Percentiles rank a stretch among this genome's conserved stretches.
Conservation (phyloP, 2,888 invertebrate species). For the Pseudococcus longispinus region DNA sequence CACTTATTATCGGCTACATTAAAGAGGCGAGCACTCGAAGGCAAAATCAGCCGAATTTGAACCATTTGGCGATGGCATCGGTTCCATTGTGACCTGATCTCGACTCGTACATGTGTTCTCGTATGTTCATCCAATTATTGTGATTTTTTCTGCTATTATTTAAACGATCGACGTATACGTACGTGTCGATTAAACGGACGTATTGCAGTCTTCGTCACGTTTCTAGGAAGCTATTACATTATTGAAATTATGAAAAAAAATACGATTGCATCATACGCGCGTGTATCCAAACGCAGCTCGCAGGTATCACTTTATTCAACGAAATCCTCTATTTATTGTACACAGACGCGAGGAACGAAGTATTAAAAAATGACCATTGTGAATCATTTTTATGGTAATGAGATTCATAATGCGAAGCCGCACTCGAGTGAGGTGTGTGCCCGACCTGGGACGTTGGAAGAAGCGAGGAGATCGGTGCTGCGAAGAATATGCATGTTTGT, state of each 20-base stretch:
- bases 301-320: not conserved
- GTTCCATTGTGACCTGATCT: not conserved
- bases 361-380: not conserved
- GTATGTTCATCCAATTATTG: not conserved
- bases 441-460: not conserved
- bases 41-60: not conserved
- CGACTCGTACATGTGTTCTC: not conserved
- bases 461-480: not conserved
- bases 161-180: not conserved
- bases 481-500: not conserved
- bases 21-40: not conserved
- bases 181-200: not conserved
- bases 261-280: conserved; percentile 14
- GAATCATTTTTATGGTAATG: conserved; percentile 24
- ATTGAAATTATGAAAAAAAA: conserved; percentile 11
- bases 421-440: not conserved
- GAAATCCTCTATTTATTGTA: not conserved
- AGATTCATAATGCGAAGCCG: not conserved
- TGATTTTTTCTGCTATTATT: not conserved
- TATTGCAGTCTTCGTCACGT: conserved; percentile 5
- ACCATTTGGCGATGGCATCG: not conserved
- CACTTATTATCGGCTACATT: not conserved
- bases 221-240: conserved; percentile 18
- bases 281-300: not conserved
- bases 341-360: not conserved